Evolutionary conservation across 2,888 invertebrate genomes (phyloP).

Genomic region (Cyrtodaria siliqua): DNA sequence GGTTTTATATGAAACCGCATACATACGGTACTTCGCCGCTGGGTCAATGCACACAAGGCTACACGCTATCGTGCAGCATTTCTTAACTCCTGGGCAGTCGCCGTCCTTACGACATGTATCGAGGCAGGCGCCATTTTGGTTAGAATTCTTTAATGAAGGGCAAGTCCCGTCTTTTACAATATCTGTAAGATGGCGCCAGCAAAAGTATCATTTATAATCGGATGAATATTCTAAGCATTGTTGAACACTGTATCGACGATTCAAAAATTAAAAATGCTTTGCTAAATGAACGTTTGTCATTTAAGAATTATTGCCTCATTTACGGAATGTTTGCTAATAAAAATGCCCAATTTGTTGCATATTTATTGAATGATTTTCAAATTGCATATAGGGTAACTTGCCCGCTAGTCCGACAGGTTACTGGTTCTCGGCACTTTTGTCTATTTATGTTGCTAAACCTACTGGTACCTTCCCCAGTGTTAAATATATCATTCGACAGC

Average conservation of each 20-base stretch:
- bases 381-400: too few relatives aligned
- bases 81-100: slow-evolving; percentile 49
- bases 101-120: slow-evolving; percentile 49
- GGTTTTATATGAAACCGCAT: too few relatives aligned
- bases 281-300: too few relatives aligned
- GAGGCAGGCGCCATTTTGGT: slow-evolving; percentile 23
- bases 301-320: neutral
- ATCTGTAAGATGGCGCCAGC: slow-evolving; percentile 16
- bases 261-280: too few relatives aligned
- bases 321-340: neutral
- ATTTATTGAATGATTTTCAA: too few relatives aligned
- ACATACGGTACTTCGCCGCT: neutral
- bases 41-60: slow-evolving; percentile 53
- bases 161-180: slow-evolving; percentile 3
- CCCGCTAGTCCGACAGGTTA: too few relatives aligned
- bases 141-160: slow-evolving; percentile 5
- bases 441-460: too few relatives aligned
- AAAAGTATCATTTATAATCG: neutral
- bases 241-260: neutral
- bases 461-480: too few relatives aligned
- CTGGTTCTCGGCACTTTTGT: too few relatives aligned
- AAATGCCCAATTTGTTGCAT: neutral
- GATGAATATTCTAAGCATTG: neutral
- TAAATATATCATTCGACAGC: too few relatives aligned
- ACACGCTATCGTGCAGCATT: slow-evolving; percentile 58